These are phyloP conservation scores for Drosophila parvula DNA, from an alignment of 1,140 invertebrate species.

Conservation along the genomic window DNA sequence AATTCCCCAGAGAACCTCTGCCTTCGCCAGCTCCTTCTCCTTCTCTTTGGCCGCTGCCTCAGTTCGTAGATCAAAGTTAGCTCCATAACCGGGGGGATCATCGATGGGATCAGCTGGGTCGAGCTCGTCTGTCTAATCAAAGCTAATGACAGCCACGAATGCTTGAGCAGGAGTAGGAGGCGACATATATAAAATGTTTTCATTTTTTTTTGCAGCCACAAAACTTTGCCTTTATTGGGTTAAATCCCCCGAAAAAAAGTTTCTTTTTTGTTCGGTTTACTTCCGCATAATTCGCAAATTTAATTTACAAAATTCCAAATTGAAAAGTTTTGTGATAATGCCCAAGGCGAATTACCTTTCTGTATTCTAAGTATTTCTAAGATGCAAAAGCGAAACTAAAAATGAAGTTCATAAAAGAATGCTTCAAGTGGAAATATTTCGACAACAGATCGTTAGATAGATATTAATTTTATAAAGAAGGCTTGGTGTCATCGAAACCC, in stretches of 20 bases:
- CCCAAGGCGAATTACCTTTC: not conserved
- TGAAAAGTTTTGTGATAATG: constrained; percentile 10
- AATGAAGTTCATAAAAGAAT: too few species aligned
- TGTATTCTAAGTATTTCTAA: too few species aligned
- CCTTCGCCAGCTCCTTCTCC: not conserved
- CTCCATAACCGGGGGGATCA: constrained; percentile 1
- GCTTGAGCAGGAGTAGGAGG: not conserved
- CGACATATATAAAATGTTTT: not conserved
- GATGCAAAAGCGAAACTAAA: not conserved
- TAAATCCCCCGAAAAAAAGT: constrained; percentile 6
- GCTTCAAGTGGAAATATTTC: too few species aligned
- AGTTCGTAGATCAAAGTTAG: constrained; percentile 20
- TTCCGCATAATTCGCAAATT: constrained; percentile 1
- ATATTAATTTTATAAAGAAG: too few species aligned
- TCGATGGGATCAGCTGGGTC: constrained; percentile 16
- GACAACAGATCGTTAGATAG: too few species aligned
- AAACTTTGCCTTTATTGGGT: constrained; percentile 13
- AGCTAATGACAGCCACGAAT: not conserved
- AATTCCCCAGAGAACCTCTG: not conserved
- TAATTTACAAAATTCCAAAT: constrained; percentile 10
- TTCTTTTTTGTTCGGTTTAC: not conserved
- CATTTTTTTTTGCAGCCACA: too few species aligned
- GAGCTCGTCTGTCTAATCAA: not conserved
- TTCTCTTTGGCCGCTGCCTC: too few species aligned
- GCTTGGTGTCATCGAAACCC: too few species aligned